phyloP scores from a whole-genome alignment of 1,140 invertebrate genomes.

The Frieseomelitta varia region DNA sequence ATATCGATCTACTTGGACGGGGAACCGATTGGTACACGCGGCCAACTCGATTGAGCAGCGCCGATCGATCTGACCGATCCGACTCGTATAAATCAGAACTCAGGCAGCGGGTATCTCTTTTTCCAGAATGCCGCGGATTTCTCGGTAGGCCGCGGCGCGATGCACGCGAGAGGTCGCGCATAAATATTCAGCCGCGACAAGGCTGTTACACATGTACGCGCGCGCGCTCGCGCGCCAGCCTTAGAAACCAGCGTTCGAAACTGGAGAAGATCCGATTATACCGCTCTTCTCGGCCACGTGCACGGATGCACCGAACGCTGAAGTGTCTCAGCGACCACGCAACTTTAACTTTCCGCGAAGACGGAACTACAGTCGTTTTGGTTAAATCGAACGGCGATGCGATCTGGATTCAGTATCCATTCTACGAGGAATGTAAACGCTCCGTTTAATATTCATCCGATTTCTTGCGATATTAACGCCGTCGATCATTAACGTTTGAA shows the following conservation, averaged over 20 bases:
- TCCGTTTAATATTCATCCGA: not conserved
- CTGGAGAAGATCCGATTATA: slow-evolving; percentile 18
- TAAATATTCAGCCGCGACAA: slow-evolving; percentile 77
- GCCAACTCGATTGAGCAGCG: slow-evolving; percentile 61
- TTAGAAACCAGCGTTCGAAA: slow-evolving; percentile 2
- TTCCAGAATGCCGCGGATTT: slow-evolving; percentile 73
- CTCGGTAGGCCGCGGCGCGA: slow-evolving; percentile 52
- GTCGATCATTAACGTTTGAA: not conserved
- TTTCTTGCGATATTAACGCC: not conserved
- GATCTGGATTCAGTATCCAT: no score
- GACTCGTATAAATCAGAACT: slow-evolving; percentile 72
- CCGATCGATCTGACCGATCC: slow-evolving; percentile 57
- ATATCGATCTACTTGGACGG: slow-evolving; percentile 56
- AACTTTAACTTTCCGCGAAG: no score
- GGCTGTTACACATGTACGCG: slow-evolving; percentile 66
- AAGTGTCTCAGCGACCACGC: no score
- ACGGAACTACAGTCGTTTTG: no score
- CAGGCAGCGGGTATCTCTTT: slow-evolving; percentile 50
- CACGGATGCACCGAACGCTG: slow-evolving; percentile 11
- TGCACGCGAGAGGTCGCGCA: slow-evolving; percentile 65
- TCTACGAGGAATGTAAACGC: no score
- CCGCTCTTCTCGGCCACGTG: slow-evolving; percentile 43
- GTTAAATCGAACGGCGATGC: no score
- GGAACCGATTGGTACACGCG: slow-evolving; percentile 44
- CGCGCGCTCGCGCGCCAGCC: not conserved